These are phyloP conservation scores for Anticlea derivata DNA, from an alignment of 2,888 invertebrate species.

Conservation along the genomic window DNA sequence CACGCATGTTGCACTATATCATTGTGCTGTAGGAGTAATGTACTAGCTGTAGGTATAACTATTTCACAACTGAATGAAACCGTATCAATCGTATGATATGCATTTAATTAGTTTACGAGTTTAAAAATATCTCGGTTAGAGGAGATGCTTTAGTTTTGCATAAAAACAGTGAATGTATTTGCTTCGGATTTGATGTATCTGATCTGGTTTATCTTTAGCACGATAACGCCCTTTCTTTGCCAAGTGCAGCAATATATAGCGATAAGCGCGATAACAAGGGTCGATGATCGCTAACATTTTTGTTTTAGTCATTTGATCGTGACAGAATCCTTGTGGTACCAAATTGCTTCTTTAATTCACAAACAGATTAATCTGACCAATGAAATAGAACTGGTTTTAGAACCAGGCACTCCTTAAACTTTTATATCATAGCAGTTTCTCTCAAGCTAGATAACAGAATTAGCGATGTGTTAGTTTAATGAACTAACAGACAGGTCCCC, in stretches of 20 bases:
- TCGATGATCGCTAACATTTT: constrained; percentile 48
- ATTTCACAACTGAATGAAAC: constrained; percentile 1
- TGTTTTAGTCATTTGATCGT: constrained; percentile 12
- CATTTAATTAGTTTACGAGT: not conserved
- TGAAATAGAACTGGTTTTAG: not conserved
- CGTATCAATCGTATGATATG: not conserved
- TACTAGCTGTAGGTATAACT: not conserved
- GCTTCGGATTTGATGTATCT: constrained; percentile 16
- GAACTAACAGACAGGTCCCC: too few relatives aligned
- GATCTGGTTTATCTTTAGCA: constrained; percentile 24
- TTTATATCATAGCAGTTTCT: constrained; percentile 3
- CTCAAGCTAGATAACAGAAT: constrained; percentile 16
- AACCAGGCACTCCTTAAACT: constrained; percentile 1
- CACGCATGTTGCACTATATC: not conserved
- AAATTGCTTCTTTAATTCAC: not conserved
- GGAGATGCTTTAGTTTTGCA: not conserved
- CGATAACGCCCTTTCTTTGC: constrained; percentile 51
- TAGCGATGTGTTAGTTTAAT: constrained; percentile 19
- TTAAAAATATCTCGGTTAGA: not conserved
- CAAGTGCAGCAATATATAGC: constrained; percentile 53
- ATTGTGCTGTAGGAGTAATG: not conserved
- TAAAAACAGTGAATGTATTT: constrained; percentile 21
- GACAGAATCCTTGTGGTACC: not conserved
- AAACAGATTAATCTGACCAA: not conserved
- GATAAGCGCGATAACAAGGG: constrained; percentile 55